Evolutionary conservation across 2,888 invertebrate species (phyloP), one percentile per base, ranked within the genome.

Genomic region (Rapana venosa): DNA sequence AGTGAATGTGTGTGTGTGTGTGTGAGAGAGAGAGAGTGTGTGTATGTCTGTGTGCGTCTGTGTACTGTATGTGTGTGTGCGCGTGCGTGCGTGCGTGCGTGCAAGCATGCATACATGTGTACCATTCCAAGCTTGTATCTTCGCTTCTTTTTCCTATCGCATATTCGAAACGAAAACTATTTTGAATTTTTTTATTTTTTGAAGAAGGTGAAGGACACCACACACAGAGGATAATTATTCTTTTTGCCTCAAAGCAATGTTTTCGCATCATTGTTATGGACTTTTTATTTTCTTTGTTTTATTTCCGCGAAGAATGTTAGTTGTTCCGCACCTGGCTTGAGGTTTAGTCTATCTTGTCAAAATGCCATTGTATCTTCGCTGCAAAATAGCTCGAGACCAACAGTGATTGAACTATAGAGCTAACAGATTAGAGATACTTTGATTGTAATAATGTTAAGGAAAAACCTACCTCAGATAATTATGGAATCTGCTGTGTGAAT

Each of bases 21-120:
- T 11, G 13, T 17, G 17, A 15, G 61, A 11, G 61, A 15, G 61
- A 15, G 61, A 15, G 61, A 15, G 61, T 15, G 61, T 70, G 22
- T n/a, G n/a, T n/a, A 11, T n/a, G 74, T n/a, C 8, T 74, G 74
- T 74, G 74, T 74, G 74, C n/a, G 74, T 74, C 26, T 74, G 74
- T 74, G 74, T 74, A n/a, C n/a, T 74, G 74, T 74, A n/a, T 74
- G 74, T 74, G 74, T 74, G 74, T n/a, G 74, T n/a, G 74, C n/a
- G 74, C 26, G n/a, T 11, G 74, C 30, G n/a, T n/a, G 74, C 30
- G n/a, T n/a, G 74, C n/a, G 22, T 70, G 70, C 11, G 22, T 70
- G 70, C 70, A 26, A 17, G 70, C 70, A 22, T 70, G 70, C 11
- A 17, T 61, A 17, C 17, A 17, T 61, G 61, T 61, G 13, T 61